Conservation (phyloP, 1,140 invertebrate genomes). For the Hycleus cichorii region DNA sequence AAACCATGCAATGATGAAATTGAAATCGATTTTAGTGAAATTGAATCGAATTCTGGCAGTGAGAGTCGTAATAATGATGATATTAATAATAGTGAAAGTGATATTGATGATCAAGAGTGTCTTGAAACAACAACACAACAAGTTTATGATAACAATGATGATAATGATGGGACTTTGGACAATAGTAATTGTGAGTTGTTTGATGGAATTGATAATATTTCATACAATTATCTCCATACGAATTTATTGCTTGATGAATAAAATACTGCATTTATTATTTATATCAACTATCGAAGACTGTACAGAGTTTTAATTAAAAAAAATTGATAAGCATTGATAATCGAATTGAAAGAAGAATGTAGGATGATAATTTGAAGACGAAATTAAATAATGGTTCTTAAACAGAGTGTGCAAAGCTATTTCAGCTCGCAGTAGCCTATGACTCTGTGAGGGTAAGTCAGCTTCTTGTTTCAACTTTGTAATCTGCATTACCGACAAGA, state of each 20-base stretch:
- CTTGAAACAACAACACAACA: not conserved
- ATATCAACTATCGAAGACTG: not conserved
- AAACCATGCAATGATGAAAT: constrained; percentile 3
- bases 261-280: not conserved
- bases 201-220: constrained; percentile 16
- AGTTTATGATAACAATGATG: constrained; percentile 1
- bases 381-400: too few relatives aligned
- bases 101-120: constrained; percentile 2
- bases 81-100: constrained; percentile 18
- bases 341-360: too few relatives aligned
- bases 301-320: too few relatives aligned
- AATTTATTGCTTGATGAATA: constrained; percentile 19
- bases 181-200: not conserved
- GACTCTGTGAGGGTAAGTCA: too few relatives aligned
- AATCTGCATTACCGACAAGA: too few relatives aligned
- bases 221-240: constrained; percentile 22
- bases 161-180: not conserved
- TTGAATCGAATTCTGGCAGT: constrained; percentile 17
- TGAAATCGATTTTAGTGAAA: constrained; percentile 3
- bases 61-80: constrained; percentile 3
- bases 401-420: too few relatives aligned
- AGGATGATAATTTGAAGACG: too few relatives aligned
- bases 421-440: too few relatives aligned
- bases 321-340: too few relatives aligned
- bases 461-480: too few relatives aligned